These are phyloP conservation scores for Erythrocebus patas DNA, from an alignment of 2,113 vertebrate species.

Conservation along the genomic window DNA sequence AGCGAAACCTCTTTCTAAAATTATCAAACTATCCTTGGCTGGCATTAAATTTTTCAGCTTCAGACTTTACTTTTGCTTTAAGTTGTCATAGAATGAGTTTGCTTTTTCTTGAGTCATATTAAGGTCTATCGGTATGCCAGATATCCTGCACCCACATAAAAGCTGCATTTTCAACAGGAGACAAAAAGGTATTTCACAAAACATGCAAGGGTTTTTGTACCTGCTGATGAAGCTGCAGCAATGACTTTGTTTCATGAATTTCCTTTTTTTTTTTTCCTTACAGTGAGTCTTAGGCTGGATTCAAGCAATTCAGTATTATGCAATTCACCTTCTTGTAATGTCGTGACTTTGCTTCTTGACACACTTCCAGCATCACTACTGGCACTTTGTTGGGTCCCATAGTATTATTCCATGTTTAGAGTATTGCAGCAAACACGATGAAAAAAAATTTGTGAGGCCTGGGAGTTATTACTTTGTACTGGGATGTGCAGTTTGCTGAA, in stretches of 20 bases:
- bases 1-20: not conserved
- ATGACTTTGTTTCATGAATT: not conserved
- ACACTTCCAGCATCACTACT: not conserved
- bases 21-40: not conserved
- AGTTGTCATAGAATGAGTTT: not conserved
- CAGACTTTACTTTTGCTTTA: not conserved
- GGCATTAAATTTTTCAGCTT: not conserved
- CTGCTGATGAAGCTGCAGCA: not conserved
- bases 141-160: not conserved
- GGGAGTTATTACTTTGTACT: not conserved
- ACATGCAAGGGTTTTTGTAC: not conserved
- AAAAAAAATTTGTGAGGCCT: not conserved
- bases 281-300: not conserved
- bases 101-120: not conserved
- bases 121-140: not conserved
- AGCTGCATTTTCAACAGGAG: not conserved
- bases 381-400: not conserved
- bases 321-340: not conserved
- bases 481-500: not conserved
- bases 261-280: not conserved
- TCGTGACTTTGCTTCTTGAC: not conserved
- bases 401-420: not conserved
- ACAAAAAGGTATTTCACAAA: not conserved
- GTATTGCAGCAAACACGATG: not conserved
- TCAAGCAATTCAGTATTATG: not conserved